Base-by-base conservation (phyloP, 2,113 vertebrate genomes). In the Pitta sordida region DNA sequence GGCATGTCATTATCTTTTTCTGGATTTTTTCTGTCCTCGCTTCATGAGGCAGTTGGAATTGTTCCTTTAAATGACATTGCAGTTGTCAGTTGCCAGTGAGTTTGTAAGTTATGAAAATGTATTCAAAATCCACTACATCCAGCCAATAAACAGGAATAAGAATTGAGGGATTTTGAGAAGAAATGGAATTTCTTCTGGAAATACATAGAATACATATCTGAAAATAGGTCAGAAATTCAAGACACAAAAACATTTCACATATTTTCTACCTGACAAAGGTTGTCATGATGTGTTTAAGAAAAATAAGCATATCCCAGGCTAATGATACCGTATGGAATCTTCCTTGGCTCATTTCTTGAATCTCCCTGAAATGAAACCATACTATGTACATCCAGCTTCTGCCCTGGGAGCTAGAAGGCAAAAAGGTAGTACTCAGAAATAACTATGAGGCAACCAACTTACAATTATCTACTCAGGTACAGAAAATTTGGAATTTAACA, bases 41-140 rank as follows among this genome's bases (percentile, higher is more conserved):
- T 85, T 83, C 71, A 51, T 48, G 48, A 75, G 65, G 71, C 71
- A 74, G 59, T 75, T 53, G 56, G 41, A 70, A 49, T 81, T 86
- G 68, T 90, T 86, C 75, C 79, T 92, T 83, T 84, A 95, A 96
- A 91, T 71, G 52, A 65, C 51, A 82, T 30, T 68, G 63, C 48
- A 91, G 71, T 77, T 95, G 92, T 73, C 90, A 88, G 85, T 62
- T 90, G 78, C 53, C 79, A 74, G 84, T 64, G 92, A 77, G 13
- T 73, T 90, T 88, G 63, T 74, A 52, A 36, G 48, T 86, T 41
- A 51, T 7, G 64, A 70, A 89, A 89, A 83, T 52, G 22, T 80
- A 78, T 71, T 94, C 85, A 89, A 80, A 90, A 62, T 77, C 64
- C 80, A 89, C 48, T 53, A 34, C 73, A 92, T 90, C 51, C 44